Conservation (phyloP, 2,113 vertebrate genomes). For the Lophotis ruficrista region DNA sequence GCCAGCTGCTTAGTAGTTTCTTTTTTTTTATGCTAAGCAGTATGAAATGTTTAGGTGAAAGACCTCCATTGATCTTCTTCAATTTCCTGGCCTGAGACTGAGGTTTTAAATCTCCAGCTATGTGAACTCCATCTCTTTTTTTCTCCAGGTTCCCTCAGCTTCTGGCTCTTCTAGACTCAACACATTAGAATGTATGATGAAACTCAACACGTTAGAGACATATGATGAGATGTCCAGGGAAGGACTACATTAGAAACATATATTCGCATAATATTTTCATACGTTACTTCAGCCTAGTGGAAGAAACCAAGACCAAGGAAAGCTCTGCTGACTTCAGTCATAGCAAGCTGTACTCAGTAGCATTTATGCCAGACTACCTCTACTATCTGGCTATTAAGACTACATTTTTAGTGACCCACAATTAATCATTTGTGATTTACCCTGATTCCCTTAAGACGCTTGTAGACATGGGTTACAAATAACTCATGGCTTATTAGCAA, state of each 20-base stretch:
- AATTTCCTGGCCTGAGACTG: not conserved
- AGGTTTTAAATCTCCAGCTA: not conserved
- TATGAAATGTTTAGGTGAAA: not conserved
- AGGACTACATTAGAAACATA: not conserved
- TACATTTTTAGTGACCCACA: not conserved
- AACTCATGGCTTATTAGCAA: not conserved
- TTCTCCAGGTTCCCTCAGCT: not conserved
- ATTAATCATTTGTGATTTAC: not conserved
- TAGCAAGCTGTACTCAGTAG: not conserved
- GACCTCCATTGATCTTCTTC: not conserved
- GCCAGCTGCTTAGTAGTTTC: not conserved
- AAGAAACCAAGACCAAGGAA: not conserved
- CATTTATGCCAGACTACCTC: not conserved
- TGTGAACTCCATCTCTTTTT: not conserved
- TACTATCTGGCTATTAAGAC: not conserved
- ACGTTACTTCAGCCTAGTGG: rapidly evolving
- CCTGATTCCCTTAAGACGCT: not conserved
- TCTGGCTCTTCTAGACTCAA: not conserved
- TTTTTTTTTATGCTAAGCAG: not conserved
- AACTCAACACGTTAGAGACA: not conserved
- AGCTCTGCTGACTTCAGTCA: not conserved
- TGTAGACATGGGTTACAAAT: not conserved
- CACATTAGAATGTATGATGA: not conserved
- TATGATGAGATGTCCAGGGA: not conserved
- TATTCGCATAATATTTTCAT: not conserved